Percentiles rank a stretch among this genome's conserved stretches.
phyloP scores from a whole-genome alignment of 1,140 invertebrate genomes.

The Drosophila albomicans region DNA sequence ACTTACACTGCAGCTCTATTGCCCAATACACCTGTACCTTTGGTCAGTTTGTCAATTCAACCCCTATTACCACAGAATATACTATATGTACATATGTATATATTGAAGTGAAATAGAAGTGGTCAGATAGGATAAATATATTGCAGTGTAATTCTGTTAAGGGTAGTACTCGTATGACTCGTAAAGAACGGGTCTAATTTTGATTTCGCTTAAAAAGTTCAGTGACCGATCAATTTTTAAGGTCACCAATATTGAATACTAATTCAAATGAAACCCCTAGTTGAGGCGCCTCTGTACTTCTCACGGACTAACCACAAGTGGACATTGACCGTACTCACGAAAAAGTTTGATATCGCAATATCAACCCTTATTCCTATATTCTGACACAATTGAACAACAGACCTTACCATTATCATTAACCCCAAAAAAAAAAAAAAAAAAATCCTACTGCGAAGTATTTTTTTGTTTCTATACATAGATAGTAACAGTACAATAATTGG shows the following conservation, averaged over 20 bases:
- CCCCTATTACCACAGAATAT: conserved; percentile 32
- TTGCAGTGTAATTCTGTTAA: conserved; percentile 1
- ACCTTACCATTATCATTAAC: neutral
- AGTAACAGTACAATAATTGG: neutral
- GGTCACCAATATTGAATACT: neutral
- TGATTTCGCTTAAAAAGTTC: conserved; percentile 23
- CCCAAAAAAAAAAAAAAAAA: neutral
- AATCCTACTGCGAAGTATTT: neutral
- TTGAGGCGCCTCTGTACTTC: conserved; percentile 16
- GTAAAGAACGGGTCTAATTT: conserved; percentile 6
- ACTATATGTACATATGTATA: conserved; percentile 6
- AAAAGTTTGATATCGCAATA: conserved; percentile 5
- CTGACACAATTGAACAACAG: neutral
- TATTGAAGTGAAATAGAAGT: conserved; percentile 22
- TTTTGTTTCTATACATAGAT: neutral
- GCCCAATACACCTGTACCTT: conserved; percentile 50
- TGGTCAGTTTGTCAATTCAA: conserved; percentile 28
- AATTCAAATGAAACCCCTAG: neutral
- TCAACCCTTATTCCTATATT: conserved; percentile 32
- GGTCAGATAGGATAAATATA: conserved; percentile 27
- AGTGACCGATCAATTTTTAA: conserved; percentile 11
- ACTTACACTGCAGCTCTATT: conserved; percentile 39
- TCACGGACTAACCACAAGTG: conserved; percentile 8
- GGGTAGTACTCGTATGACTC: neutral
- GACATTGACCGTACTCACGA: conserved; percentile 34